Base-by-base conservation (phyloP, 2,888 invertebrate genomes). In the Xestia sexstrigata region DNA sequence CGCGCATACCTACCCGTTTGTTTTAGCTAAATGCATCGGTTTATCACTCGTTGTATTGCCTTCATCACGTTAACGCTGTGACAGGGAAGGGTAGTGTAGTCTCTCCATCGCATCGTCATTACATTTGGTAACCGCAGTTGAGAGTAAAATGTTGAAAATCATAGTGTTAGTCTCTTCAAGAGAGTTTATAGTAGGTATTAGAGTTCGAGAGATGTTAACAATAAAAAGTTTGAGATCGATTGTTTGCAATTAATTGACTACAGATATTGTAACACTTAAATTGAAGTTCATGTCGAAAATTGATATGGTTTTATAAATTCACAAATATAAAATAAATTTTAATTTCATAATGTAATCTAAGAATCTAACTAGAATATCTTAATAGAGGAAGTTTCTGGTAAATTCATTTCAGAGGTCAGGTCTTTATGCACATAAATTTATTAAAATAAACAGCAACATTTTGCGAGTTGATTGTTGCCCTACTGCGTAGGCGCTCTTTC, bases 151-250 rank as follows among this genome's bases (percentile, higher is more conserved):
- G 88, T 90, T 91, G 88, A 87, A 84, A 90, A 88, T 89, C 87
- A 90, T 92, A 92, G 89, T 85, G 88, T 90, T 92, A 91, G 90
- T 92, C 89, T 92, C 90, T 92, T 90, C 87, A 90, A 91, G 89
- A 92, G 91, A 90, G 87, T 90, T 90, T 90, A 89, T 88, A 82
- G 89, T 93, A 92, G 91, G 83, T 84, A 81, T 92, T 83, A 92
- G 91, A 87, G 84, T 89, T 90, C 86, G 83, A 88, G 87, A 86
- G 82, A 86, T 88, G 77, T 86, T 89, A 85, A 87, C 84, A 87
- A 81, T 86, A 88, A 81, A 87, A 82, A 84, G 75, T 82, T 87
- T 84, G 74, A 74, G 73, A 71, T 86, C 80, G 67, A 88, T 82
- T 79, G 75, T 86, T 82, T 77, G 74, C 78, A 82, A 79, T 74